A percentile compares a stretch with the other conserved stretches of the same genome.
These are phyloP conservation scores for Hippocampus barbouri DNA, from an alignment of 2,113 vertebrate genomes.

Conservation along the genomic window DNA sequence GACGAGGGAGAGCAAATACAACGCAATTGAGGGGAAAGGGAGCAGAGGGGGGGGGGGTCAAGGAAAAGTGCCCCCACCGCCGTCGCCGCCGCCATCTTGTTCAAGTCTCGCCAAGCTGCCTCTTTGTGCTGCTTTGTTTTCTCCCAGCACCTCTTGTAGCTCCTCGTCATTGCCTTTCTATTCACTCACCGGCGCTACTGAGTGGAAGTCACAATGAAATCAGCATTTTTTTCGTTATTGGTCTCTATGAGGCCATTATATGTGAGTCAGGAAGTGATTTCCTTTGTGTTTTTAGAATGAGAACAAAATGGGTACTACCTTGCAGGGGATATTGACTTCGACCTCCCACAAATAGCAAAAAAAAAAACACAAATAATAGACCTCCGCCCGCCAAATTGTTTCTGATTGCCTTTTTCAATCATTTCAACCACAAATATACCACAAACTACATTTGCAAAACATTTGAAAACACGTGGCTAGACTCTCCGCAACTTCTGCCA, in stretches of 20 bases:
- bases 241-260: slow-evolving; percentile 31
- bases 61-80: slow-evolving; percentile 49
- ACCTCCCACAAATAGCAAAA: no score
- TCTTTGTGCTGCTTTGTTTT: slow-evolving; percentile 51
- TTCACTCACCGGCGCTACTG: neutral
- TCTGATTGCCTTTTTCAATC: no score
- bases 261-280: slow-evolving; percentile 15
- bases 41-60: slow-evolving; percentile 51
- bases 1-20: slow-evolving; percentile 71
- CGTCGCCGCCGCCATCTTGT: slow-evolving; percentile 33
- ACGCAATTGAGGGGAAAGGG: slow-evolving; percentile 37
- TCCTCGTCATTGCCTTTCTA: slow-evolving; percentile 17
- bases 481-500: no score
- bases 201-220: slow-evolving; percentile 10
- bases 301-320: slow-evolving; percentile 37
- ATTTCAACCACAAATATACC: no score
- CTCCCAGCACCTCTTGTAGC: slow-evolving; percentile 33
- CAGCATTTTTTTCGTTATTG: slow-evolving; percentile 19
- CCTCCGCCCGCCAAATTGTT: no score
- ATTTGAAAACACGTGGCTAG: no score
- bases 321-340: slow-evolving; percentile 6
- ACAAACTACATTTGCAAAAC: no score
- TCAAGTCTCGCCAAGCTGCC: slow-evolving; percentile 35
- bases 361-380: no score
- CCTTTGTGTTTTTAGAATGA: slow-evolving; percentile 25